A percentile compares a stretch with the other conserved stretches of the same genome.
phyloP scores from a whole-genome alignment of 2,888 invertebrate genomes.

The Odontomyia ornata region DNA sequence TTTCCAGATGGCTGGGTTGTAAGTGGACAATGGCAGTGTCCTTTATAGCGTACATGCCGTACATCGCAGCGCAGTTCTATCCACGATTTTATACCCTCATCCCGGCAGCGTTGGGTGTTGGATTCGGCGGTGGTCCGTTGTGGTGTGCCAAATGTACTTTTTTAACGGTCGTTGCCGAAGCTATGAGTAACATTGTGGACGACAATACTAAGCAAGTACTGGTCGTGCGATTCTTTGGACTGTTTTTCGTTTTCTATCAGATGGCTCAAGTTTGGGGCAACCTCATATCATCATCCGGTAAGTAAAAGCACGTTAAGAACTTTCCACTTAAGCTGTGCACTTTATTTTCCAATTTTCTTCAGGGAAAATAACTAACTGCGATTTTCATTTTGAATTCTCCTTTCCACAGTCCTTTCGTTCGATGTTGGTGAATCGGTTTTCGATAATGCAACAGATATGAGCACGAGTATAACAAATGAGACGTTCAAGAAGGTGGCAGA shows the following conservation, averaged over 20 bases:
- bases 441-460: conserved; percentile 10
- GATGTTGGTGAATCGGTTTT: conserved; percentile 44
- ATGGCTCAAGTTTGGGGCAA: conserved; percentile 97
- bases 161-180: conserved; percentile 82
- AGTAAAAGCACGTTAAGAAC: conserved; percentile 42
- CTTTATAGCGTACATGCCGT: conserved; percentile 89
- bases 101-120: conserved; percentile 83
- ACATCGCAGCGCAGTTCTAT: conserved; percentile 89
- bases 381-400: background rate
- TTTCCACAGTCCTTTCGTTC: conserved; percentile 47
- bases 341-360: conserved; percentile 4
- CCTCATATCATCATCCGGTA: conserved; percentile 84
- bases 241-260: conserved; percentile 96
- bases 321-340: background rate
- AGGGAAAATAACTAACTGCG: conserved; percentile 45
- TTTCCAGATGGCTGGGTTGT: conserved; percentile 82
- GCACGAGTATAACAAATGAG: conserved; percentile 17
- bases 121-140: conserved; percentile 86
- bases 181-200: conserved; percentile 77
- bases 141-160: conserved; percentile 98
- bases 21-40: conserved; percentile 89
- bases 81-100: conserved; percentile 85
- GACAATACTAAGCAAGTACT: conserved; percentile 71
- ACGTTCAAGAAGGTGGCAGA: conserved; percentile 66
- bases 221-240: conserved; percentile 90